These are phyloP conservation scores for Matsumyia berberina DNA, from an alignment of 2,888 invertebrate species.

Conservation along the genomic window DNA sequence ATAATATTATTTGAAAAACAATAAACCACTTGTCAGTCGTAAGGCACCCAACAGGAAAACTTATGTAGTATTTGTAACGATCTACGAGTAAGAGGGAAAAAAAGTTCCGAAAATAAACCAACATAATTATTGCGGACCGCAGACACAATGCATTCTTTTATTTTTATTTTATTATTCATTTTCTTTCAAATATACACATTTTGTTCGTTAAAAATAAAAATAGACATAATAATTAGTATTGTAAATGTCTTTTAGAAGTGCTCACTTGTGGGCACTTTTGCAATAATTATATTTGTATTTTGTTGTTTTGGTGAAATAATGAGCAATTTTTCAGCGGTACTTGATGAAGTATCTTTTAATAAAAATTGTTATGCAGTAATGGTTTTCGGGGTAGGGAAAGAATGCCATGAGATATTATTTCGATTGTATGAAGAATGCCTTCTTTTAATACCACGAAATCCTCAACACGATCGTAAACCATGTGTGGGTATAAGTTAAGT, in stretches of 20 bases:
- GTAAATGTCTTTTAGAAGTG: constrained; percentile 70
- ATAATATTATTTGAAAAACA: constrained; percentile 47
- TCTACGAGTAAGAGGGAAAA: not conserved
- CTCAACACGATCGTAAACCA: too few species aligned
- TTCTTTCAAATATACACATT: constrained; percentile 17
- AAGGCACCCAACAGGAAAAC: constrained; percentile 23
- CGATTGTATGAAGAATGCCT: too few species aligned
- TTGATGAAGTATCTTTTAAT: not conserved
- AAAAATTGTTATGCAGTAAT: constrained; percentile 5
- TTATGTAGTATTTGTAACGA: constrained; percentile 15
- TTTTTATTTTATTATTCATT: constrained; percentile 40
- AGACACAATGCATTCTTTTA: constrained; percentile 74
- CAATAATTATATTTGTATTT: constrained; percentile 27
- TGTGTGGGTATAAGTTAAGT: too few species aligned
- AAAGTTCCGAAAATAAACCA: constrained; percentile 63
- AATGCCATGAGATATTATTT: too few species aligned
- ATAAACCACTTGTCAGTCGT: constrained; percentile 67
- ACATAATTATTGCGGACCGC: constrained; percentile 64
- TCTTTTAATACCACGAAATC: too few species aligned
- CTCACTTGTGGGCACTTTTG: constrained; percentile 44
- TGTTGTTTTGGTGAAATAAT: constrained; percentile 40
- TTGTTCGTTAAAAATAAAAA: constrained; percentile 54
- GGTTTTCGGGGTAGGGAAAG: not conserved
- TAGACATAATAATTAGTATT: constrained; percentile 72
- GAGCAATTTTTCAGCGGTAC: constrained; percentile 11